Percentiles rank a stretch among this genome's conserved stretches.
These are phyloP conservation scores for Stictonetta naevosa DNA, from an alignment of 2,113 vertebrate genomes.

Conservation along the genomic window DNA sequence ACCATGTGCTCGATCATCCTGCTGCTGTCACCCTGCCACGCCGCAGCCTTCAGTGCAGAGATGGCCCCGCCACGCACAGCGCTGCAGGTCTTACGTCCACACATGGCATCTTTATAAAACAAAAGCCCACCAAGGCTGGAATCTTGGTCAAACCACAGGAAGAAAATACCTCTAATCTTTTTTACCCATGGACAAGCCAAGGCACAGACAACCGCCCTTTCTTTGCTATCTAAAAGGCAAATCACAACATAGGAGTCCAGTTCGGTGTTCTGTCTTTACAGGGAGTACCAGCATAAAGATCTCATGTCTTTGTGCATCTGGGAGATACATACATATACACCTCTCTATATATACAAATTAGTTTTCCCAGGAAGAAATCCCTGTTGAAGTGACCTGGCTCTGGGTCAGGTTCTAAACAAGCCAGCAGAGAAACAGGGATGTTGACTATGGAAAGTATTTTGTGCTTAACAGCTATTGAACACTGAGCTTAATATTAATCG, in stretches of 20 bases:
- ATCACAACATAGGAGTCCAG: background rate
- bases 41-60: background rate
- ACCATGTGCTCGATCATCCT: background rate
- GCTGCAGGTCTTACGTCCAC: background rate
- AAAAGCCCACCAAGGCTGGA: background rate
- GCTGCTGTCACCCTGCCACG: background rate
- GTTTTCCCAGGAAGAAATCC: background rate
- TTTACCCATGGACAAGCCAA: background rate
- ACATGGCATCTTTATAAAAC: background rate
- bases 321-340: accelerated
- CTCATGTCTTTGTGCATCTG: background rate
- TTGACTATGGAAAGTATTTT: background rate
- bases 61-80: background rate
- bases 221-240: background rate
- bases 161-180: background rate
- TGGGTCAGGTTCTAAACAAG: background rate
- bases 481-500: background rate
- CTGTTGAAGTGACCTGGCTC: background rate
- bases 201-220: background rate
- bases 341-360: accelerated
- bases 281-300: background rate
- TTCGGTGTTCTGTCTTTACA: background rate
- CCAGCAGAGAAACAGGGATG: background rate
- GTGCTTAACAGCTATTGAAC: background rate
- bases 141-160: background rate